phyloP scores from a whole-genome alignment of 1,140 invertebrate species.

The Bombyx mandarina region DNA sequence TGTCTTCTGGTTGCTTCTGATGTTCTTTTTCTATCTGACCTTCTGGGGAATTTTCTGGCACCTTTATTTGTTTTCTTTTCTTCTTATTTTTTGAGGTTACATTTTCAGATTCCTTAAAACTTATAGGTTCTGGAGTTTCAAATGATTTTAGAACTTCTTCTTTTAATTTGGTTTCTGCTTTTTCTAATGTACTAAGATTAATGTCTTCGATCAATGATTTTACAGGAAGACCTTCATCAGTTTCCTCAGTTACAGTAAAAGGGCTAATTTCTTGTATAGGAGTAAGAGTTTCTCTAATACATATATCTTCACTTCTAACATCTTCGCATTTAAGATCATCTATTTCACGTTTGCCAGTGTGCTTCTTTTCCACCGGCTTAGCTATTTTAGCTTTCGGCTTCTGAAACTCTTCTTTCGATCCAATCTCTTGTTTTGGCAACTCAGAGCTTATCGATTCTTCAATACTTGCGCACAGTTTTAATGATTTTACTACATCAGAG shows the following conservation, averaged over 20 bases:
- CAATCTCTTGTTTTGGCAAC: too few relatives aligned
- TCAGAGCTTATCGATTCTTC: too few relatives aligned
- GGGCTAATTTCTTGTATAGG: conserved; percentile 5
- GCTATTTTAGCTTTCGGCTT: conserved; percentile 45
- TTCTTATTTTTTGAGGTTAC: conserved; percentile 10
- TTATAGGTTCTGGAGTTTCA: too few relatives aligned
- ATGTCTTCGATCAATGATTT: too few relatives aligned
- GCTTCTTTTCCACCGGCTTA: conserved; percentile 53
- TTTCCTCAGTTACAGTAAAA: not conserved
- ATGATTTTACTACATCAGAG: too few relatives aligned
- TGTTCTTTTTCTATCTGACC: not conserved
- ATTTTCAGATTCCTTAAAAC: too few relatives aligned
- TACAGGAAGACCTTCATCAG: not conserved
- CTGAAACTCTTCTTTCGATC: conserved; percentile 6
- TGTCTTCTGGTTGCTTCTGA: not conserved
- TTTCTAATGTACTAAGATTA: too few relatives aligned
- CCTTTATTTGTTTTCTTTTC: conserved; percentile 18
- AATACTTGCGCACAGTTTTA: too few relatives aligned
- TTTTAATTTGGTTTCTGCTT: too few relatives aligned
- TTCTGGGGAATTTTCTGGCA: conserved; percentile 4
- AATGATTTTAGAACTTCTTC: too few relatives aligned
- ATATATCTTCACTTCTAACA: not conserved
- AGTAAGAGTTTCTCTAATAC: not conserved
- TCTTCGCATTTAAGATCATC: too few relatives aligned
- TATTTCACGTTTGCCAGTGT: conserved; percentile 12